Evolutionary conservation across 1,140 invertebrate species (phyloP).

Genomic region (Bombus difficillimus): DNA sequence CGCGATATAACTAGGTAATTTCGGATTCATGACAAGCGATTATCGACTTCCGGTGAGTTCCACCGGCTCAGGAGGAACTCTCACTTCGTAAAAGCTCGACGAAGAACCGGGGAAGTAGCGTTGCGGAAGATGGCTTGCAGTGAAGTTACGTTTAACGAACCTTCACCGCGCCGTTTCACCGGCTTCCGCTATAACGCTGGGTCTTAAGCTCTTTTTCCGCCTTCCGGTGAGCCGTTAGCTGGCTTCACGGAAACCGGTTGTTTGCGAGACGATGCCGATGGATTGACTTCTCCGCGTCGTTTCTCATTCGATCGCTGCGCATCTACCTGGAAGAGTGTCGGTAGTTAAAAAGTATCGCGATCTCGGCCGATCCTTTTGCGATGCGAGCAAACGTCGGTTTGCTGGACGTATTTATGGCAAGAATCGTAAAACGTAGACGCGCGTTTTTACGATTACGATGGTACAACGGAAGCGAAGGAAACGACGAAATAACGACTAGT

Average conservation of each 20-base stretch:
- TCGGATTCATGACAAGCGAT: conserved; percentile 43
- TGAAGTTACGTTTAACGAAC: conserved; percentile 48
- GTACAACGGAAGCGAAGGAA: no score
- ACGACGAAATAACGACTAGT: not conserved
- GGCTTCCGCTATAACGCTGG: conserved; percentile 32
- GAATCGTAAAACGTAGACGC: not conserved
- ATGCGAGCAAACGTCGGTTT: not conserved
- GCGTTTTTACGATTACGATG: conserved; percentile 21
- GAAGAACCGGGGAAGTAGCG: not conserved
- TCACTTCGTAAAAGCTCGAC: not conserved
- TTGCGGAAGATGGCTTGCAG: conserved; percentile 6
- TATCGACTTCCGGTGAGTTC: conserved; percentile 42
- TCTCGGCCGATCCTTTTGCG: not conserved
- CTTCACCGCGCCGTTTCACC: conserved; percentile 30
- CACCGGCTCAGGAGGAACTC: not conserved
- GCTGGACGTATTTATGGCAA: not conserved
- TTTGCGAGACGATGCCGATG: conserved; percentile 6
- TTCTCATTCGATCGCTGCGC: not conserved
- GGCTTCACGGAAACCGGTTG: not conserved
- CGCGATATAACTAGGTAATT: conserved; percentile 31
- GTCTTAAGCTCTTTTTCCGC: conserved; percentile 22
- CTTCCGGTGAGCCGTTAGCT: not conserved
- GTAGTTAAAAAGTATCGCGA: not conserved
- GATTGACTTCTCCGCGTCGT: not conserved
- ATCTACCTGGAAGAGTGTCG: not conserved